Evolutionary conservation across 2,113 vertebrate genomes (phyloP), one percentile per base, ranked within the genome.

Genomic region (Heterochromis multidens): DNA sequence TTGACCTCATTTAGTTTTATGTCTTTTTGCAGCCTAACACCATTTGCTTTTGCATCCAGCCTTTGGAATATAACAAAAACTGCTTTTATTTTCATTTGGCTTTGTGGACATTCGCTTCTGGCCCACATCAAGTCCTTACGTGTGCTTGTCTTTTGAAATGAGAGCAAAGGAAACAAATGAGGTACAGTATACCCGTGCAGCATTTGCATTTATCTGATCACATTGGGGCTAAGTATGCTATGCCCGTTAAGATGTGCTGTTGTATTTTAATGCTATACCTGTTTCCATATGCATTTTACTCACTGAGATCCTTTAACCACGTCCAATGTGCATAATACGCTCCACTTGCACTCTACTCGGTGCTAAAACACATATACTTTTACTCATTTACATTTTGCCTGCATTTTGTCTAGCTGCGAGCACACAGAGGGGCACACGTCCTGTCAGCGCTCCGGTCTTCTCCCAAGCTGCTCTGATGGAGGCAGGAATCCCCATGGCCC

Each of bases 401-500:
- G 76, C 92, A 1, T 89, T 89, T 82, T 94, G 89, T 88, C 94
- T 93, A 23, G 96, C 94, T 49, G 95, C 94, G 25, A 95, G 92
- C 62, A 95, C 97, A 43, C 96, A 98, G 87, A 95, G 94, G 87
- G 97, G 97, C 60, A 85, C 96, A 4, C 97, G 97, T 72, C 97
- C 97, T 27, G 97, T 97, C 84, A 98, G 98, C 19, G 98, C 97
- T 21, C 98, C 98, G 0, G 97, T 98, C 93, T 97, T 98, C 83
- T 95, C 97, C 84, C 97, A 97, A 84, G 96, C 96, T 56, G 97
- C 97, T 17, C 80, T 96, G 31, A 89, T 93, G 5, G 96, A 97
- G 61, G 95, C 95, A 0, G 91, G 84, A 21, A 93, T 93, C 62
- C 93, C 96, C 13, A 94, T 93, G n/a, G 93, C 95, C 17, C 87